A percentile compares a stretch with the other conserved stretches of the same genome.
Conservation (phyloP, 64 coral and sea anemone species). For the Pachyseris speciosa region DNA sequence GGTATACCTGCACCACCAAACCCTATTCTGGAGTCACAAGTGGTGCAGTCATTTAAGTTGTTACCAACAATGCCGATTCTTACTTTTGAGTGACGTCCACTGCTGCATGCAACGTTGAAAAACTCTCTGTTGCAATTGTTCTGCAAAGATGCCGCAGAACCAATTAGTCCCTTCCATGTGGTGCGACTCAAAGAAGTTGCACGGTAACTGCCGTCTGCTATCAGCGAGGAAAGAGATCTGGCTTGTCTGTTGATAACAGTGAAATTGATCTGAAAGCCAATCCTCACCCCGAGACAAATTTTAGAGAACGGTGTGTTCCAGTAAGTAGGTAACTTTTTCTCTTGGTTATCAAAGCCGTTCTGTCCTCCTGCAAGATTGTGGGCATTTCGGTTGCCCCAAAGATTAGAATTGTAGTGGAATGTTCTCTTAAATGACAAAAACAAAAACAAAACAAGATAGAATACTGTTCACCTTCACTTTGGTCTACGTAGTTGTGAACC, state of each 20-base stretch:
- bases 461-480: too few species aligned
- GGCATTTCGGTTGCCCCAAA: neutral
- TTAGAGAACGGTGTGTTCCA: slow-evolving; percentile 29
- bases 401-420: slow-evolving; percentile 24
- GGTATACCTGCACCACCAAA: neutral
- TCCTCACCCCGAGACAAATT: slow-evolving; percentile 42
- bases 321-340: slow-evolving; percentile 47
- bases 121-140: neutral
- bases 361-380: neutral
- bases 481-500: too few species aligned
- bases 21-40: neutral
- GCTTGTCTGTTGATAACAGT: neutral
- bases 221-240: slow-evolving; percentile 1
- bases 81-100: neutral
- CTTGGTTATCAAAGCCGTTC: neutral
- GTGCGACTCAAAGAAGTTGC: neutral
- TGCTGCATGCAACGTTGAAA: neutral
- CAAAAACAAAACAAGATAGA: neutral
- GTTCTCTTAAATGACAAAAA: neutral
- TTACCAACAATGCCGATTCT: slow-evolving; percentile 1
- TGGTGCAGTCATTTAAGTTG: neutral
- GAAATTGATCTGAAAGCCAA: neutral
- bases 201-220: slow-evolving; percentile 4
- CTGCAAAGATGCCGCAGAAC: neutral
- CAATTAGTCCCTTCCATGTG: neutral